These are phyloP conservation scores for Hyppa rectilinea DNA, from an alignment of 2,888 invertebrate genomes.

Conservation along the genomic window DNA sequence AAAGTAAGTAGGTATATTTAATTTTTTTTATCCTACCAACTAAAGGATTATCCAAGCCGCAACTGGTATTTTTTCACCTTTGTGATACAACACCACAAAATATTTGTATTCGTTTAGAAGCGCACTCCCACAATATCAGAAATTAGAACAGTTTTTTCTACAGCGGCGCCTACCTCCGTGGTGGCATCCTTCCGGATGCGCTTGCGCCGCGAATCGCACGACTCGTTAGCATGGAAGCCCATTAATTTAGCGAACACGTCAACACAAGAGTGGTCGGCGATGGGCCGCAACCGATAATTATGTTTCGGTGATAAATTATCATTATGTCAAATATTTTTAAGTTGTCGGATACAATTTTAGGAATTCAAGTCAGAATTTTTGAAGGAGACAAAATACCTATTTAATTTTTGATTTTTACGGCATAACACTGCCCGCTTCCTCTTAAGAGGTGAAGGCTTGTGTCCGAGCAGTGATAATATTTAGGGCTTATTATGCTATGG, in stretches of 20 bases:
- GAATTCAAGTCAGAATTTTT: not conserved
- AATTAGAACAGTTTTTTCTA: conserved; percentile 30
- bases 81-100: not conserved
- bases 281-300: conserved; percentile 76
- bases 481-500: too few relatives aligned
- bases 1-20: not conserved
- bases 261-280: conserved; percentile 80
- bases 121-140: not conserved
- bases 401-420: not conserved
- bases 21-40: not conserved
- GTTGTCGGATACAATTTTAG: not conserved
- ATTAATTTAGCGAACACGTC: conserved; percentile 83
- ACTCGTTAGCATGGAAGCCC: conserved; percentile 75
- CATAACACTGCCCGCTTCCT: too few relatives aligned
- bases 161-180: conserved; percentile 53
- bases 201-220: conserved; percentile 78
- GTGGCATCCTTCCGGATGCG: conserved; percentile 78
- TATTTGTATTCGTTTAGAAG: too few relatives aligned
- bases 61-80: not conserved
- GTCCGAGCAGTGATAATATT: too few relatives aligned
- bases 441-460: too few relatives aligned
- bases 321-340: conserved; percentile 43
- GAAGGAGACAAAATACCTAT: not conserved
- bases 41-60: not conserved
- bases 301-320: conserved; percentile 66